A percentile compares a stretch with the other conserved stretches of the same genome.
Conservation (phyloP, 2,113 vertebrate species). For the Grallaria varia region DNA sequence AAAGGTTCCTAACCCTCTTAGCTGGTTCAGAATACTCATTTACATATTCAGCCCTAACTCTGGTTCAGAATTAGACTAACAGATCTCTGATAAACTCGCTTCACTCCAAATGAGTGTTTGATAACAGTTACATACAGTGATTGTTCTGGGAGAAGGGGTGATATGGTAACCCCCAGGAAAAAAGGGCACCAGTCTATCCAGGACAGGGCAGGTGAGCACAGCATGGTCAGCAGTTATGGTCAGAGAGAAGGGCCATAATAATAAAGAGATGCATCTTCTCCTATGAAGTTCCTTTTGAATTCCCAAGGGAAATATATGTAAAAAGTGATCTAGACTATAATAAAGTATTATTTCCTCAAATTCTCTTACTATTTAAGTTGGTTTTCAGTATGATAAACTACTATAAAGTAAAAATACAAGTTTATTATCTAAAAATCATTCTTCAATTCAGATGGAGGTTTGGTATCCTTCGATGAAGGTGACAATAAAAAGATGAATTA, state of each 20-base stretch:
- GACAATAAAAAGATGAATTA: not conserved
- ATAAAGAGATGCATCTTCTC: not conserved
- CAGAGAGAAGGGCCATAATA: not conserved
- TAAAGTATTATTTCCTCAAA: not conserved
- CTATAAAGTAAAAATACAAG: not conserved
- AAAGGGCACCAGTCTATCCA: not conserved
- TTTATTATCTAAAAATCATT: not conserved
- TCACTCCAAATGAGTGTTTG: not conserved
- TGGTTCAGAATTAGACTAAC: not conserved
- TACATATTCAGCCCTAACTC: not conserved
- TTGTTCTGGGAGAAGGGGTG: not conserved
- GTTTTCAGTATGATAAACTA: not conserved
- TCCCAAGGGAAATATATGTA: not conserved
- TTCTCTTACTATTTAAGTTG: not conserved
- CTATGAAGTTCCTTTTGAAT: not conserved
- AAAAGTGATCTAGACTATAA: not conserved
- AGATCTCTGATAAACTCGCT: not conserved
- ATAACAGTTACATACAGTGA: not conserved
- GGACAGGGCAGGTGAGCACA: not conserved
- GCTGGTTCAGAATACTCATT: constrained; percentile 36
- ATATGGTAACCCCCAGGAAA: not conserved
- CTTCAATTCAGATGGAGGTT: not conserved
- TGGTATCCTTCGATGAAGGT: not conserved
- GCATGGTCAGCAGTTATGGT: not conserved
- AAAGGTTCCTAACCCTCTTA: not conserved